Evolutionary conservation across 2,113 vertebrate genomes (phyloP).

Genomic region (Ramphastos sulfuratus): DNA sequence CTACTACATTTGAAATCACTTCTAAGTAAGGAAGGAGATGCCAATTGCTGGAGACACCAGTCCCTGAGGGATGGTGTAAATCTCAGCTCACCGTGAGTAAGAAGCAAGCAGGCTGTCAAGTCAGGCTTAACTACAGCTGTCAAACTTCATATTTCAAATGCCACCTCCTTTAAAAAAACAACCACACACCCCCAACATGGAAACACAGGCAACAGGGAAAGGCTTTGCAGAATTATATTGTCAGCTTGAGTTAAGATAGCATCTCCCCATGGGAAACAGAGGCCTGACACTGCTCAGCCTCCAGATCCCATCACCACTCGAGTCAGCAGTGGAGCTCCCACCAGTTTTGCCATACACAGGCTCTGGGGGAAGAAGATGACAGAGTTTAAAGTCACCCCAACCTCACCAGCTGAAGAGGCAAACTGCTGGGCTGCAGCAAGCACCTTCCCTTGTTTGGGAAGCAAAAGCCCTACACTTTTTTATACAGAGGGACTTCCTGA

Average conservation of each 20-base stretch:
- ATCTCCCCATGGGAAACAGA: background rate
- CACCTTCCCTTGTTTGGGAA: background rate
- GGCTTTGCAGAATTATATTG: background rate
- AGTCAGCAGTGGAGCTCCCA: background rate
- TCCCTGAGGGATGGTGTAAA: background rate
- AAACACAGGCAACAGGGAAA: background rate
- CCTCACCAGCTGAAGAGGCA: background rate
- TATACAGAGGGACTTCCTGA: rapidly evolving
- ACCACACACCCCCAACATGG: background rate
- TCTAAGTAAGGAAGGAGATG: background rate
- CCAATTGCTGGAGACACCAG: background rate
- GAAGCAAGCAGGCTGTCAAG: constrained; percentile 1
- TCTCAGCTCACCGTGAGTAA: background rate
- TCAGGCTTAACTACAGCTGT: constrained; percentile 27
- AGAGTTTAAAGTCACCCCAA: background rate
- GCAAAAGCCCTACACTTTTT: background rate
- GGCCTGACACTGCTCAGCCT: constrained; percentile 2
- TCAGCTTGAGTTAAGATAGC: background rate
- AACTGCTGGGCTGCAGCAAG: background rate
- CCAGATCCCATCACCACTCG: background rate
- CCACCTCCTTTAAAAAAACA: constrained; percentile 28
- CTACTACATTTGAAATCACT: background rate
- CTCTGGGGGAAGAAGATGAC: background rate
- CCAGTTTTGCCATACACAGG: rapidly evolving
- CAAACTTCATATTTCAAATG: constrained; percentile 29